Evolutionary conservation across 1,140 invertebrate species (phyloP).

Genomic region (Trypoxylus dichotomus): DNA sequence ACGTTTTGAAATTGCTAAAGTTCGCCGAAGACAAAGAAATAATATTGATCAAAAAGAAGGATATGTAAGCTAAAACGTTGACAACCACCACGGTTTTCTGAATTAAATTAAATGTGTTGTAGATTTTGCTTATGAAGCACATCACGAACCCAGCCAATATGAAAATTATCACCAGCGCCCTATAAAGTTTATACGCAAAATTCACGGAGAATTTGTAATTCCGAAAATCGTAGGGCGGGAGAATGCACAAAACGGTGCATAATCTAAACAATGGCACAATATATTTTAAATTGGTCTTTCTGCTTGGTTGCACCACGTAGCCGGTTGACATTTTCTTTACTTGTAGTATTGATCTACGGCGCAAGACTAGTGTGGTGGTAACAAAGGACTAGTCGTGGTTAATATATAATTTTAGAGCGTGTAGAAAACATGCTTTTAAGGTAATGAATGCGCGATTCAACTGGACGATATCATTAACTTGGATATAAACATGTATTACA

Average conservation of each 20-base stretch:
- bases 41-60: background rate
- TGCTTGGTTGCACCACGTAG: background rate
- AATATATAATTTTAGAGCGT: no score
- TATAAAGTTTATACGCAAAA: background rate
- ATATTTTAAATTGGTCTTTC: background rate
- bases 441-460: background rate
- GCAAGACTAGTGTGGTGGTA: background rate
- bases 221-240: background rate
- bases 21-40: background rate
- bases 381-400: no score
- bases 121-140: constrained; percentile 7
- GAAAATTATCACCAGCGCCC: background rate
- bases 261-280: constrained; percentile 1
- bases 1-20: background rate
- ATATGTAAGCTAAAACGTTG: background rate
- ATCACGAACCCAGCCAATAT: background rate
- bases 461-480: background rate
- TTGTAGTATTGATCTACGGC: no score
- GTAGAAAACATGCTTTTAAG: background rate
- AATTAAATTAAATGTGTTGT: background rate
- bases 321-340: background rate
- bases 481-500: background rate
- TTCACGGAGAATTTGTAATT: background rate
- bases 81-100: background rate
- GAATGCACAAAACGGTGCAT: background rate